Evolutionary conservation across 2,113 vertebrate species (phyloP).

Genomic region (Anser cygnoides): DNA sequence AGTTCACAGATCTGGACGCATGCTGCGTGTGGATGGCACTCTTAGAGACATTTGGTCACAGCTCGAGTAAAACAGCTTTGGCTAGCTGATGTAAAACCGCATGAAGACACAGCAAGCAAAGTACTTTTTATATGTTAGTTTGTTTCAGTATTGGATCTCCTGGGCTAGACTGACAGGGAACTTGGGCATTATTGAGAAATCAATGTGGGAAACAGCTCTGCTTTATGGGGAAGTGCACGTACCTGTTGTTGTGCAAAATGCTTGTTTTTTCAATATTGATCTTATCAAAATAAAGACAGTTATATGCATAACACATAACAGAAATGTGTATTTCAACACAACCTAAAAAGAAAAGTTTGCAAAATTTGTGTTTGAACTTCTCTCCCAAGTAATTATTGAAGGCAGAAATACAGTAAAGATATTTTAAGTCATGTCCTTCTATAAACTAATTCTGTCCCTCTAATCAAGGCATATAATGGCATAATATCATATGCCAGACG

Average conservation of each 20-base stretch:
- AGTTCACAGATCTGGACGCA: not conserved
- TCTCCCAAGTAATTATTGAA: not conserved
- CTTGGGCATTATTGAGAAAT: not conserved
- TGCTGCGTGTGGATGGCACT: not conserved
- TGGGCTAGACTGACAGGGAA: not conserved
- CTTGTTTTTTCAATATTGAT: not conserved
- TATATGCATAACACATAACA: not conserved
- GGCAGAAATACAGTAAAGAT: constrained; percentile 34
- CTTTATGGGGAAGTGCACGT: not conserved
- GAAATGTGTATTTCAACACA: not conserved
- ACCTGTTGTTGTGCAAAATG: not conserved
- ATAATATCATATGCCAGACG: constrained; percentile 39
- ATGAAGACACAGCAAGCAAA: not conserved
- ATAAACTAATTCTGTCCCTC: constrained; percentile 41
- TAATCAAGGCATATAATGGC: constrained; percentile 47
- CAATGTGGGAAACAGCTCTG: not conserved
- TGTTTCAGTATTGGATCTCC: not conserved
- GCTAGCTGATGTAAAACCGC: not conserved
- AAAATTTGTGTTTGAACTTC: not conserved
- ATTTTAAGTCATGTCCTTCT: constrained; percentile 41
- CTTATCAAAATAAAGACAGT: not conserved
- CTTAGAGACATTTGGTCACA: not conserved
- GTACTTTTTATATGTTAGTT: not conserved
- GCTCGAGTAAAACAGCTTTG: not conserved
- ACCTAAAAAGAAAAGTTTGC: not conserved